Conservation (phyloP, 2,888 invertebrate species). For the Phragmatobia fuliginosa region DNA sequence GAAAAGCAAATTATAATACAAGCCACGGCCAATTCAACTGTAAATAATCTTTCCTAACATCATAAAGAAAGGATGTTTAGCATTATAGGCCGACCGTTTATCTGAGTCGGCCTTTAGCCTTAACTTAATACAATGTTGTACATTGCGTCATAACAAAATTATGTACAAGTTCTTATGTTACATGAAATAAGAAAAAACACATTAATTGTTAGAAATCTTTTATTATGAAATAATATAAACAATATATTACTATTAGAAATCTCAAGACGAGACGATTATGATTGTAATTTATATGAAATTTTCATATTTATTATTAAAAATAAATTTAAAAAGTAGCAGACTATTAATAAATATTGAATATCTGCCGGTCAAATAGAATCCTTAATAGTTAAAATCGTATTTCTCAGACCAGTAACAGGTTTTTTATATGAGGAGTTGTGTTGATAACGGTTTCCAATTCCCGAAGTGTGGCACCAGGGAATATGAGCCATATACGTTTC, state of each 20-base stretch:
- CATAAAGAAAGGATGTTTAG: too few relatives aligned
- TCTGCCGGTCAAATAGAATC: conserved; percentile 35
- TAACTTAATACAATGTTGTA: too few relatives aligned
- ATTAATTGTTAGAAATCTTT: background rate
- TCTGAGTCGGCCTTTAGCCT: too few relatives aligned
- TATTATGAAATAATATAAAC: conserved; percentile 5
- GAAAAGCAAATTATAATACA: too few relatives aligned
- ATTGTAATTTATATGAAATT: conserved; percentile 1
- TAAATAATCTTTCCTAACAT: too few relatives aligned
- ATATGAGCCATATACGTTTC: conserved; percentile 55
- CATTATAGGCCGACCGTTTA: too few relatives aligned
- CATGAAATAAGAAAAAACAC: background rate
- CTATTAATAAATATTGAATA: conserved; percentile 36
- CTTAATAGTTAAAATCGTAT: background rate
- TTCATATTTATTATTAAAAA: conserved; percentile 4
- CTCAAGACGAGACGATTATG: background rate
- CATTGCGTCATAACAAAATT: too few relatives aligned
- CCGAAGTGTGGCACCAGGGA: conserved; percentile 43
- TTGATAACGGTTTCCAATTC: conserved; percentile 47
- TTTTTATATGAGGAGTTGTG: conserved; percentile 43
- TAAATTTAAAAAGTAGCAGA: conserved; percentile 35
- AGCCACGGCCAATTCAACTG: too few relatives aligned
- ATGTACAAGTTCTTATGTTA: too few relatives aligned
- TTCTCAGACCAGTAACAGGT: conserved; percentile 33
- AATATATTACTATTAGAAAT: background rate